phyloP scores from a whole-genome alignment of 1,140 invertebrate genomes.

The Eriosoma lanigerum region DNA sequence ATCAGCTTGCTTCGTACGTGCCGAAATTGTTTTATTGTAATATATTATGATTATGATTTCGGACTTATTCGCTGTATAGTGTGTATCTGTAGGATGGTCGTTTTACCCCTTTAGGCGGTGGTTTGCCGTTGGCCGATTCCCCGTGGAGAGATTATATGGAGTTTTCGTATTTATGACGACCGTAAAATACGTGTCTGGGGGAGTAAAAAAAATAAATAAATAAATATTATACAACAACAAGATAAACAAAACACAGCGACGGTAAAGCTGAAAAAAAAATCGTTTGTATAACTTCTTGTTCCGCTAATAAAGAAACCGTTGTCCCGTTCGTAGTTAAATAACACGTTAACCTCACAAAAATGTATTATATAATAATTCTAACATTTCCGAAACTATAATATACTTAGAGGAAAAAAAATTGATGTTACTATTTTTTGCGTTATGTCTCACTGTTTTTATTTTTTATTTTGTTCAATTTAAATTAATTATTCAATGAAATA shows the following conservation, averaged over 20 bases:
- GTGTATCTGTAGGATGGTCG: background rate
- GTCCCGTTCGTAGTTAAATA: no score
- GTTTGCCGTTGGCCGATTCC: background rate
- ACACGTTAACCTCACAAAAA: no score
- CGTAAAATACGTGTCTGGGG: constrained; percentile 1
- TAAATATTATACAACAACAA: background rate
- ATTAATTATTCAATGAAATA: no score
- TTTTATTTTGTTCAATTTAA: no score
- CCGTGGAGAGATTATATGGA: background rate
- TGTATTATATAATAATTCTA: no score
- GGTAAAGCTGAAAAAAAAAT: background rate
- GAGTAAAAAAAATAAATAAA: background rate
- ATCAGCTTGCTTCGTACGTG: background rate
- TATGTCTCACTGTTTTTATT: no score
- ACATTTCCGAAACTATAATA: no score
- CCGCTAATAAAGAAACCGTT: background rate
- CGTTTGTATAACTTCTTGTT: constrained; percentile 30
- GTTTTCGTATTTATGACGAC: constrained; percentile 31
- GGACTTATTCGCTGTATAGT: background rate
- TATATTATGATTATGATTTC: background rate
- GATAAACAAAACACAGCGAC: background rate
- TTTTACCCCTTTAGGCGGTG: background rate
- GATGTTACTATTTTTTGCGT: no score
- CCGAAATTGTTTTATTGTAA: constrained; percentile 23
- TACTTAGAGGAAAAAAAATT: no score